A percentile compares a stretch with the other conserved stretches of the same genome.
Conservation (phyloP, 1,140 invertebrate species). For the Condylostylus longicornis region DNA sequence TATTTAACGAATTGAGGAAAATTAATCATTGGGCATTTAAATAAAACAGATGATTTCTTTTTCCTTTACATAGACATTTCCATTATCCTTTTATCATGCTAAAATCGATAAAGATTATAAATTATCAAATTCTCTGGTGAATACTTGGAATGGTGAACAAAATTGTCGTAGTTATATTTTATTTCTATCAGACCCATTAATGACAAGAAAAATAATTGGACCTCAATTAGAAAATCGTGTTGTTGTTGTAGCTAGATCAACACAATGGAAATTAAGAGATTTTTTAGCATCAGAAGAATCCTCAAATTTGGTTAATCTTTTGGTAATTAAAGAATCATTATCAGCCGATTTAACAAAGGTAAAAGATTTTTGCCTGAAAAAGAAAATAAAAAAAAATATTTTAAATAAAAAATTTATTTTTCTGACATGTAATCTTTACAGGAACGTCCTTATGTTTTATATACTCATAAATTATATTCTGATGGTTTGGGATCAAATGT, state of each 20-base stretch:
- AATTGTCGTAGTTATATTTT: constrained; percentile 47
- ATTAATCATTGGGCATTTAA: neutral
- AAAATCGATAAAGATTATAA: constrained; percentile 34
- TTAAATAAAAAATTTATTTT: neutral
- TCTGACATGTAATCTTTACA: constrained; percentile 16
- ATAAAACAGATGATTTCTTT: neutral
- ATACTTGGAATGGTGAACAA: constrained; percentile 22
- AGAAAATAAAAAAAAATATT: constrained; percentile 1
- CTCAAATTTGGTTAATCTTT: constrained; percentile 46
- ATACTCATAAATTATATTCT: constrained; percentile 50
- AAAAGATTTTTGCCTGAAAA: constrained; percentile 6
- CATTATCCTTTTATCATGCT: constrained; percentile 41
- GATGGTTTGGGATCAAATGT: constrained; percentile 49
- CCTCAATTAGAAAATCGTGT: constrained; percentile 41
- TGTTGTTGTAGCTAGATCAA: constrained; percentile 45
- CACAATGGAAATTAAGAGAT: constrained; percentile 53
- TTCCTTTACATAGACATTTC: constrained; percentile 36
- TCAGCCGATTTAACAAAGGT: constrained; percentile 31
- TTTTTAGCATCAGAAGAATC: constrained; percentile 44
- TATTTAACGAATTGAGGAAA: neutral
- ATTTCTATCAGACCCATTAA: constrained; percentile 45
- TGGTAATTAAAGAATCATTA: constrained; percentile 44
- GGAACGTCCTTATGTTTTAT: constrained; percentile 50
- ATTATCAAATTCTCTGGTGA: constrained; percentile 15
- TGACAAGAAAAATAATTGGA: constrained; percentile 38